Evolutionary conservation across 1,140 invertebrate species (phyloP), one percentile per base, ranked within the genome.

Genomic region (Pseudachorutes palmiensis): DNA sequence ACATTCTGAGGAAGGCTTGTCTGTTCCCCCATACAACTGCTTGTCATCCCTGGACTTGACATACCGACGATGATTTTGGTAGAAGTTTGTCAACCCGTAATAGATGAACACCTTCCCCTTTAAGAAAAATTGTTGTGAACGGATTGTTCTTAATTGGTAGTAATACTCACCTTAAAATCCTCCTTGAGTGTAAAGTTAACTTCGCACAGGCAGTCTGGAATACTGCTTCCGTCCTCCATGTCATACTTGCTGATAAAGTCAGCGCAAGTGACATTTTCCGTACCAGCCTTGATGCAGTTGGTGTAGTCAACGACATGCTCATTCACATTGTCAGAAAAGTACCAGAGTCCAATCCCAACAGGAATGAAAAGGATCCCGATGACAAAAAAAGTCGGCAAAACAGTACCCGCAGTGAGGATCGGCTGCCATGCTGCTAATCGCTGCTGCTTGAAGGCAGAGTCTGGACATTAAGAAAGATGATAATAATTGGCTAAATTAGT

Each of bases 1-100:
- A n/a, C n/a, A n/a, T n/a, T n/a, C n/a, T n/a, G n/a, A n/a, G n/a
- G 74, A 33, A 1, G 60, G 59, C 19, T 49, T 61, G 2, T 58
- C 48, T 12, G 92, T 76, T 57, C 82, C 82, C 1, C 97, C 97
- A 14, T 96, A 80, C 1, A 99, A 80, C 77, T 99, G 97, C 76
- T 87, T 87, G 77, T 99, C 96, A 82, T 97, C 94, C 33, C 94
- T 83, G 19, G 96, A 98, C 77, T 97, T 97, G 0, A 99, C 94
- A 83, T 99, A 99, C 67, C 95, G 85, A 32, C 97, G 85, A 81
- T 99, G 97, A 78, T 99, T 99, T 80, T 99, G 97, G 78, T 97
- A 98, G 78, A 92, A 99, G 78, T 99, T 99, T 29, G 88, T 92
- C 36, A 99, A 78, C 3, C 93, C 94, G 81, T 99, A 99, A 78